Conservation (phyloP, 2,113 vertebrate species). For the Lagenorhynchus albirostris region DNA sequence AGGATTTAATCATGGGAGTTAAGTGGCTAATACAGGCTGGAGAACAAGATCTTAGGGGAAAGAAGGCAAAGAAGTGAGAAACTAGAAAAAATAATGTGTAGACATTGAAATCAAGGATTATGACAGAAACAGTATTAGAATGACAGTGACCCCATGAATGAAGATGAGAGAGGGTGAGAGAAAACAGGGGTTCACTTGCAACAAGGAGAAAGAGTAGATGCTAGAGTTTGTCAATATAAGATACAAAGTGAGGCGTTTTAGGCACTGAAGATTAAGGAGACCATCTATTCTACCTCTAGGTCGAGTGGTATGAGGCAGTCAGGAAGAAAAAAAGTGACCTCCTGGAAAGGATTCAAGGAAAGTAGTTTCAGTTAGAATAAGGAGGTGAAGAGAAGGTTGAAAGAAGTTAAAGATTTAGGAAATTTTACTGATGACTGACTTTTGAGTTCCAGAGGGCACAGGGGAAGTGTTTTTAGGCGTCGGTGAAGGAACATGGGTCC, state of each 20-base stretch:
- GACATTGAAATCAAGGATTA: neutral
- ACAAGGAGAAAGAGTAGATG: neutral
- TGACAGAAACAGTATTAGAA: neutral
- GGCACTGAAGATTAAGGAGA: neutral
- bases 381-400: neutral
- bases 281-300: neutral
- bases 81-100: neutral
- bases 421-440: neutral
- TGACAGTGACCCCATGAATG: neutral
- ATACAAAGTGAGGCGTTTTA: neutral
- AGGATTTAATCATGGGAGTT: neutral
- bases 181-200: neutral
- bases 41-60: neutral
- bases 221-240: neutral
- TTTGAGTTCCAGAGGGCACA: neutral
- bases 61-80: neutral
- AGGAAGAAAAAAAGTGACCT: neutral
- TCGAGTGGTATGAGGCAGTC: neutral
- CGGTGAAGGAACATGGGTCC: neutral
- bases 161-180: neutral
- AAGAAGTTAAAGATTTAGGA: neutral
- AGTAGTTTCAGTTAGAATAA: neutral
- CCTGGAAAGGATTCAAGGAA: neutral
- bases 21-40: neutral
- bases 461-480: neutral